Evolutionary conservation across 2,797 vertebrate genomes (phyloP).

Genomic region (Cryptoblepharus egeriae): DNA sequence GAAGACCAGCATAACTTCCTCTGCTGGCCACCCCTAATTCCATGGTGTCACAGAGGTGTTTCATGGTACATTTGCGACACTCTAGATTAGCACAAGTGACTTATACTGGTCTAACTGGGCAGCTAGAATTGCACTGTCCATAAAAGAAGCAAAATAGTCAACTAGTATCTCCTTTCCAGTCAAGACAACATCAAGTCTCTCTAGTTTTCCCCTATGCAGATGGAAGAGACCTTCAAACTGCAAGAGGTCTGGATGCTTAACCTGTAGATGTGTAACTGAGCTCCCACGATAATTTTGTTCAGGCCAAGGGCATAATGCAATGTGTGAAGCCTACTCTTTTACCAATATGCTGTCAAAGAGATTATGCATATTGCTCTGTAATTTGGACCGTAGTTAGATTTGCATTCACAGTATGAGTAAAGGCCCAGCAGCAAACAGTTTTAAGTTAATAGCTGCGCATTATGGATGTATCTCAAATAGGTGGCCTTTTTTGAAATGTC

Average conservation of each 20-base stretch:
- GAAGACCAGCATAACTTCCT: too few relatives aligned
- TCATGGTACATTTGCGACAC: too few relatives aligned
- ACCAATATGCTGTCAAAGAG: neutral
- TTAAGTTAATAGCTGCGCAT: constrained; percentile 27
- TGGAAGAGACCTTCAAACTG: too few relatives aligned
- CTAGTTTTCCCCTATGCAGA: neutral
- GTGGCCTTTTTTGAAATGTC: neutral
- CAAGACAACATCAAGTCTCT: neutral
- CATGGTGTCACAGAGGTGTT: too few relatives aligned
- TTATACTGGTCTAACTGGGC: too few relatives aligned
- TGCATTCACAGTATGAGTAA: constrained; percentile 14
- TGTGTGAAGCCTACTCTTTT: neutral
- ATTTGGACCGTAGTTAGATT: neutral
- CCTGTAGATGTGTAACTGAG: neutral
- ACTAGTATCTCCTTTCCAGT: neutral
- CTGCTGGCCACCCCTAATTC: too few relatives aligned
- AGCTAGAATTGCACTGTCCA: too few relatives aligned
- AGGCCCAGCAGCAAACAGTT: constrained; percentile 20
- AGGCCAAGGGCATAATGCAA: neutral
- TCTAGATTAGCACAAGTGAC: too few relatives aligned
- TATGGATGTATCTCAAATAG: constrained; percentile 19
- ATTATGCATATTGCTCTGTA: neutral
- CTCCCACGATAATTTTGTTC: neutral
- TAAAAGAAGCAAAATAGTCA: too few relatives aligned
- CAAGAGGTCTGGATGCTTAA: neutral